Evolutionary conservation across 2,113 vertebrate genomes (phyloP), one percentile per base, ranked within the genome.

Genomic region (Otis tarda): DNA sequence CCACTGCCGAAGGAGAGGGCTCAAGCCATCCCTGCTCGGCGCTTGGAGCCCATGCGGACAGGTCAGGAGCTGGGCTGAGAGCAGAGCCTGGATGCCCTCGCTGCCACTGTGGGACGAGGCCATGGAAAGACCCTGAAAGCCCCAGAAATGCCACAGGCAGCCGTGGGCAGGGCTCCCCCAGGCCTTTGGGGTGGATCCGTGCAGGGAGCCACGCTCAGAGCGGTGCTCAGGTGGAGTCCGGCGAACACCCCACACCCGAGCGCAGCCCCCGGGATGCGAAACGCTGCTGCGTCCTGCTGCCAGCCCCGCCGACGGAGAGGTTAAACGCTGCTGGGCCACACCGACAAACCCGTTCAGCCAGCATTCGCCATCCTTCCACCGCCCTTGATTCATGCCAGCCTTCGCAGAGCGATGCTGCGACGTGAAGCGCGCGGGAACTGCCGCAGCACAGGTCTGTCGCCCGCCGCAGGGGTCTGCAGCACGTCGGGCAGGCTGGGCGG

Each of bases 201-300:
- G 2, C 18, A 15, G 21, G 0, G 9, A 50, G n/a, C 31, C 2
- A 6, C 10, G 25, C 64, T 64, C 1, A 0, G 33, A 53, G 53
- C 4, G 0, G 23, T 19, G 41, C 33, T 27, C 0, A 1, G 43
- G 10, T 14, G 56, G 28, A 69, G 43, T 33, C 49, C 18, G 12
- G 19, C 20, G 52, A 87, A 71, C 0, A 28, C 6, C 64, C 69
- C 28, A 18, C 3, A 0, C 2, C 9, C 1, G 1, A 37, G 25
- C 2, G 8, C 39, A 89, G 12, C 27, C 67, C 35, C 43, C 1
- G 2, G 17, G n/a, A 19, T 21, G 19, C 7, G 3, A 6, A 64
- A 37, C 0, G 0, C 41, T 7, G 2, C 49, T 17, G 8, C 11
- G 4, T 43, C 47, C 57, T 11, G 1, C 74, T 45, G 60, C 70